Evolutionary conservation across 2,888 invertebrate species (phyloP).

Genomic region (Drosophila dives): DNA sequence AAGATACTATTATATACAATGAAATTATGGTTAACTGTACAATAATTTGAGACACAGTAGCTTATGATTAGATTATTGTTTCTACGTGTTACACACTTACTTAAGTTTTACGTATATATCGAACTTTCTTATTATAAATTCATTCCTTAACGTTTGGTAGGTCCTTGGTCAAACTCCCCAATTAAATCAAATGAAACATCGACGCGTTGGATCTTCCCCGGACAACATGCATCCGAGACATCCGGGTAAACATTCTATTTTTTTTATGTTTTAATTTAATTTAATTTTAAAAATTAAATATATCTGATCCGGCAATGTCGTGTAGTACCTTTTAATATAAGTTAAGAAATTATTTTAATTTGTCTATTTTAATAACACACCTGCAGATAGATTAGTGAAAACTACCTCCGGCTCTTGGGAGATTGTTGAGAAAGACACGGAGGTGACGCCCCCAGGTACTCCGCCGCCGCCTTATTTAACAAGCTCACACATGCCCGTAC

Average conservation of each 20-base stretch:
- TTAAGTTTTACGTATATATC: not conserved
- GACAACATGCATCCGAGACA: constrained; percentile 84
- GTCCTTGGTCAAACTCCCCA: constrained; percentile 84
- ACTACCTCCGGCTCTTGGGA: constrained; percentile 85
- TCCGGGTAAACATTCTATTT: constrained; percentile 73
- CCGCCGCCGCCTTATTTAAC: constrained; percentile 92
- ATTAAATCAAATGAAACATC: constrained; percentile 83
- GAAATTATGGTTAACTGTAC: not conserved
- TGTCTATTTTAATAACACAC: not conserved
- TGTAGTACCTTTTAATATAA: not conserved
- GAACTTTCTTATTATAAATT: not conserved
- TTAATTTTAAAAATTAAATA: no score
- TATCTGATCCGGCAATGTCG: not conserved
- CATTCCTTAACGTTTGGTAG: constrained; percentile 62
- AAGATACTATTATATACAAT: not conserved
- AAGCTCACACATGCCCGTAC: constrained; percentile 78
- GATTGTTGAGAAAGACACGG: constrained; percentile 83
- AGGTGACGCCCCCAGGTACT: constrained; percentile 92
- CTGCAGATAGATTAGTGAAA: constrained; percentile 82
- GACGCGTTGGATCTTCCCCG: constrained; percentile 85
- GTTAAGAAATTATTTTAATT: not conserved
- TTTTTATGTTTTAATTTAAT: not conserved
- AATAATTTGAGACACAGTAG: not conserved
- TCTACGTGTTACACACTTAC: not conserved
- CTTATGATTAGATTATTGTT: not conserved